Conservation (phyloP, 2,888 invertebrate species). For the Microdon myrmicae region DNA sequence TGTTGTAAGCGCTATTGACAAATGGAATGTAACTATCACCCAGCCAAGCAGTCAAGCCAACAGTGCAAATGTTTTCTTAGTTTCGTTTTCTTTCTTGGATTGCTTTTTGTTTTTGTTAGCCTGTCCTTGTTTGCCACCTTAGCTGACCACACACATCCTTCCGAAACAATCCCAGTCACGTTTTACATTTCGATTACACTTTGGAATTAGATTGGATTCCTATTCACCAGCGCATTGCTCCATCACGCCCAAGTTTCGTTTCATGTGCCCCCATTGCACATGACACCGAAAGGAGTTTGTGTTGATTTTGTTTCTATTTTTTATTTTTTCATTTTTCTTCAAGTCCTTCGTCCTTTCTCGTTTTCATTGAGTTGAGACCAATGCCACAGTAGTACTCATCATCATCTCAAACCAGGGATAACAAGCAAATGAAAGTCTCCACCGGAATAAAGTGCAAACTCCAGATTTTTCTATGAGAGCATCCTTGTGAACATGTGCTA, state of each 20-base stretch:
- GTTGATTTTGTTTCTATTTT: too few relatives aligned
- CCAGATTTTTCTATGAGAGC: constrained; percentile 17
- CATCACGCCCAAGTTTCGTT: not conserved
- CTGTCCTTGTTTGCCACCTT: too few relatives aligned
- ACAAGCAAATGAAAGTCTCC: constrained; percentile 22
- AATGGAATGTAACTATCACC: too few relatives aligned
- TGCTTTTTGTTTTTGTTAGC: too few relatives aligned
- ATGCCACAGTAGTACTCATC: constrained; percentile 3
- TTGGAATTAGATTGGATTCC: constrained; percentile 17
- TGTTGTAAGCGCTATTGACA: too few relatives aligned
- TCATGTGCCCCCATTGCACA: constrained; percentile 3
- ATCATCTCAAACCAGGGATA: constrained; percentile 9
- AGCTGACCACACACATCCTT: constrained; percentile 19
- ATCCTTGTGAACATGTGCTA: constrained; percentile 20
- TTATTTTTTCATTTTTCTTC: too few relatives aligned
- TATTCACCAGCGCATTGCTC: constrained; percentile 4
- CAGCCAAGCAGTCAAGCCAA: too few relatives aligned
- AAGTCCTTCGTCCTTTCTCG: too few relatives aligned
- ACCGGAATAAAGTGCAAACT: constrained; percentile 20
- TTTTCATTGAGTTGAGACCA: too few relatives aligned
- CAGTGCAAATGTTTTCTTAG: too few relatives aligned
- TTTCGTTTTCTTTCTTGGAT: too few relatives aligned
- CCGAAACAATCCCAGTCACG: constrained; percentile 19
- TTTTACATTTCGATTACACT: constrained; percentile 25
- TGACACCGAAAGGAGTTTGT: too few relatives aligned